Evolutionary conservation across 2,888 invertebrate genomes (phyloP).

Genomic region (Drosophila meridiana): DNA sequence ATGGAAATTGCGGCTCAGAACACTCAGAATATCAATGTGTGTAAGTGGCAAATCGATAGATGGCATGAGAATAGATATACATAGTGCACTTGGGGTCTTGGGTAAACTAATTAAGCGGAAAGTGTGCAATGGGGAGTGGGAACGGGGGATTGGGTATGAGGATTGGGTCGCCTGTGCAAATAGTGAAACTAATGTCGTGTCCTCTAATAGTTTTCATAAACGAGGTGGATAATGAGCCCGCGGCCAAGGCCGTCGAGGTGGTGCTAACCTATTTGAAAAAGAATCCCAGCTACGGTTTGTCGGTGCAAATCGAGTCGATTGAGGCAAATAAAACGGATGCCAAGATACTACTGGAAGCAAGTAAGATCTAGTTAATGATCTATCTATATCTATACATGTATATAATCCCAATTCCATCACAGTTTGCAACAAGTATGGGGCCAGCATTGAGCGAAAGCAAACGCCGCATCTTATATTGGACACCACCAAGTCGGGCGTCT

Average conservation of each 20-base stretch:
- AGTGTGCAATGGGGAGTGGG: neutral
- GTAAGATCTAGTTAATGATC: conserved; percentile 85
- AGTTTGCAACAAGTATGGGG: conserved; percentile 91
- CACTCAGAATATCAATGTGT: conserved; percentile 90
- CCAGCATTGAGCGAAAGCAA: conserved; percentile 88
- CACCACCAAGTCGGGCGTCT: conserved; percentile 91
- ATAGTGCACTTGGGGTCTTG: conserved; percentile 5
- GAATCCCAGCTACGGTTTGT: conserved; percentile 88
- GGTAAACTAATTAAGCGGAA: conserved; percentile 64
- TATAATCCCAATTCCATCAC: conserved; percentile 1
- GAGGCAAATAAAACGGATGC: conserved; percentile 91
- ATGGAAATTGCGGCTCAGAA: conserved; percentile 86
- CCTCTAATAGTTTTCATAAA: conserved; percentile 86
- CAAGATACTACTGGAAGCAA: conserved; percentile 89
- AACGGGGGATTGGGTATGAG: neutral
- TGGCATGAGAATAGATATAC: conserved; percentile 7
- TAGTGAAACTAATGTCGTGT: conserved; percentile 32
- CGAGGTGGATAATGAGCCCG: conserved; percentile 90
- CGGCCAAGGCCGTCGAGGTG: conserved; percentile 90
- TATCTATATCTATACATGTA: neutral
- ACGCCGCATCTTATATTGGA: conserved; percentile 93
- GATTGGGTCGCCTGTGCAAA: conserved; percentile 28
- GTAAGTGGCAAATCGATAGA: conserved; percentile 86
- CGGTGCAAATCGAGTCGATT: conserved; percentile 86
- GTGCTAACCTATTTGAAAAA: conserved; percentile 90